Evolutionary conservation across 2,797 vertebrate species (phyloP).

Genomic region (Sebastes miniatus): DNA sequence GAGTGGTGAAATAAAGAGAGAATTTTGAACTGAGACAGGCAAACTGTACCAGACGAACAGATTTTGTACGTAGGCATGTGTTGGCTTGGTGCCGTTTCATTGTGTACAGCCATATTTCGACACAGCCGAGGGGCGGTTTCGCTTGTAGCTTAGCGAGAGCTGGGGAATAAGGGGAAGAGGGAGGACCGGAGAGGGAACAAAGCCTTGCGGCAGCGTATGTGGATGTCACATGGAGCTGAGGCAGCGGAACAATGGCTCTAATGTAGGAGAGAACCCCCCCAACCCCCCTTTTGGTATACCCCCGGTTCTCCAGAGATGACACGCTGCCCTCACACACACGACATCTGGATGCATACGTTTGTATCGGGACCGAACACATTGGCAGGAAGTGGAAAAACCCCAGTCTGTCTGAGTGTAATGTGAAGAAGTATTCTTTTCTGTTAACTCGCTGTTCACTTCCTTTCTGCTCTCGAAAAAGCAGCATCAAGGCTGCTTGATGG

Average conservation of each 20-base stretch:
- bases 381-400: conserved; percentile 38
- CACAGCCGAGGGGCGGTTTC: conserved; percentile 36
- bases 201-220: conserved; percentile 56
- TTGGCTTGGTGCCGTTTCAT: conserved; percentile 51
- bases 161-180: conserved; percentile 33
- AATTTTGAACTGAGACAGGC: conserved; percentile 7
- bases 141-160: conserved; percentile 34
- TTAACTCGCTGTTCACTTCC: conserved; percentile 5
- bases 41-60: conserved; percentile 25
- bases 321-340: conserved; percentile 34
- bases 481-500: neutral
- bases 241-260: conserved; percentile 59
- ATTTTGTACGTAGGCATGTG: conserved; percentile 33
- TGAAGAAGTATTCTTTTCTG: conserved; percentile 3
- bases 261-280: conserved; percentile 44
- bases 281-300: neutral
- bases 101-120: conserved; percentile 50
- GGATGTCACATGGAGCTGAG: conserved; percentile 57
- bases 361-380: conserved; percentile 9
- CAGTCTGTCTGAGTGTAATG: neutral
- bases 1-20: neutral
- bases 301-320: conserved; percentile 42
- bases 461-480: conserved; percentile 17
- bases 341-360: conserved; percentile 48
- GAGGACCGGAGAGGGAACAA: conserved; percentile 54